These are phyloP conservation scores for Sebastes nivosus DNA, from an alignment of 2,797 vertebrate species.

Conservation along the genomic window DNA sequence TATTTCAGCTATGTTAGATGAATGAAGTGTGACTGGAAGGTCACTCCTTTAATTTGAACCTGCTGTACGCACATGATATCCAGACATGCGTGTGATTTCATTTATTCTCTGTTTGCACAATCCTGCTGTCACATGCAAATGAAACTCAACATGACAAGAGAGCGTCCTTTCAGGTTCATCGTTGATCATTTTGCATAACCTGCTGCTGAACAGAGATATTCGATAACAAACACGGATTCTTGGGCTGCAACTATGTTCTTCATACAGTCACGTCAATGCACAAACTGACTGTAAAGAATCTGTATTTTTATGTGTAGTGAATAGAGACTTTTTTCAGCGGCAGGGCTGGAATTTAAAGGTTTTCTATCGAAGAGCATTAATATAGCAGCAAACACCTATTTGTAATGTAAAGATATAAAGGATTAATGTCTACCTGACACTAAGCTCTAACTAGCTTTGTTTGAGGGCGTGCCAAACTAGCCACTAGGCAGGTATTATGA, in stretches of 20 bases:
- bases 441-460: too few relatives aligned
- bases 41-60: neutral
- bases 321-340: too few relatives aligned
- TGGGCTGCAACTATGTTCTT: neutral
- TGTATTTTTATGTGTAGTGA: neutral
- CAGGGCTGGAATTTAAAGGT: too few relatives aligned
- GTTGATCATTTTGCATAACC: neutral
- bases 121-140: conserved; percentile 5
- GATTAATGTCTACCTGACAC: too few relatives aligned
- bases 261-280: neutral
- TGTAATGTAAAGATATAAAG: too few relatives aligned
- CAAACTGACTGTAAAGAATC: neutral
- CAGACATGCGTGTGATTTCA: neutral
- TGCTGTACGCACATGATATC: neutral
- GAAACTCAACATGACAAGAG: neutral
- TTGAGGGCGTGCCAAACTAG: too few relatives aligned
- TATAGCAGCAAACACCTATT: too few relatives aligned
- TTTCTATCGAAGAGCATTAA: too few relatives aligned
- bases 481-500: too few relatives aligned
- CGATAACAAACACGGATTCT: neutral
- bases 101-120: neutral
- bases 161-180: conserved; percentile 1
- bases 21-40: neutral
- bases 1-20: neutral
- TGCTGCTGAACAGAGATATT: neutral